Conservation (phyloP, 2,797 vertebrate species). For the Spatula versicolor region DNA sequence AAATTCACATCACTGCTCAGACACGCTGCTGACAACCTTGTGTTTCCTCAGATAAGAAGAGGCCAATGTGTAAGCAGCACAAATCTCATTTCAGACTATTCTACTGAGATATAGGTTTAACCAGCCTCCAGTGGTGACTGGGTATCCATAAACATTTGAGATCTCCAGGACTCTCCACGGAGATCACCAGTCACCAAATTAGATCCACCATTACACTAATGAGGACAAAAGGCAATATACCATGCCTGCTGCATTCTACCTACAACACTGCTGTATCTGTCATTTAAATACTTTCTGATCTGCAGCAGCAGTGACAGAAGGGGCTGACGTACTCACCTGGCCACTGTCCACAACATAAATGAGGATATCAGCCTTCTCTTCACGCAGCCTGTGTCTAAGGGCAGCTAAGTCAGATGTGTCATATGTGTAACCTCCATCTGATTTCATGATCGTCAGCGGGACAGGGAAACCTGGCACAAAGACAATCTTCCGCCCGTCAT, state of each 20-base stretch:
- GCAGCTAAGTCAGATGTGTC: conserved; percentile 97
- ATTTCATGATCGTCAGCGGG: conserved; percentile 92
- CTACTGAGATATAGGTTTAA: not conserved
- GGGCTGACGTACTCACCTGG: conserved; percentile 82
- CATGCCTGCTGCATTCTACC: not conserved
- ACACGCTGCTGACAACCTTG: not conserved
- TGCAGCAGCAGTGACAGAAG: not conserved
- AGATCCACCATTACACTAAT: not conserved
- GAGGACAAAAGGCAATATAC: not conserved
- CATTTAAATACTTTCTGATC: not conserved
- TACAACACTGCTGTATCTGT: rapidly evolving
- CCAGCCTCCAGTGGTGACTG: not conserved
- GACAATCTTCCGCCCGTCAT: conserved; percentile 92
- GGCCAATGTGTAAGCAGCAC: not conserved
- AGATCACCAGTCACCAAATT: not conserved
- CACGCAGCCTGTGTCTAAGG: conserved; percentile 86
- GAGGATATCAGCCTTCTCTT: conserved; percentile 89
- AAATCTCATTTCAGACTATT: not conserved
- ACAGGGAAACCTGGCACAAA: conserved; percentile 89
- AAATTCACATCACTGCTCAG: not conserved
- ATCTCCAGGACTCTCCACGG: not conserved
- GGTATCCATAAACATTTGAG: not conserved
- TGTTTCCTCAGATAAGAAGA: not conserved
- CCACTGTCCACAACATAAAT: conserved; percentile 94
- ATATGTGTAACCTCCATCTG: conserved; percentile 94